These are phyloP conservation scores for Macropis europaea DNA, from an alignment of 2,888 invertebrate genomes.

Conservation along the genomic window DNA sequence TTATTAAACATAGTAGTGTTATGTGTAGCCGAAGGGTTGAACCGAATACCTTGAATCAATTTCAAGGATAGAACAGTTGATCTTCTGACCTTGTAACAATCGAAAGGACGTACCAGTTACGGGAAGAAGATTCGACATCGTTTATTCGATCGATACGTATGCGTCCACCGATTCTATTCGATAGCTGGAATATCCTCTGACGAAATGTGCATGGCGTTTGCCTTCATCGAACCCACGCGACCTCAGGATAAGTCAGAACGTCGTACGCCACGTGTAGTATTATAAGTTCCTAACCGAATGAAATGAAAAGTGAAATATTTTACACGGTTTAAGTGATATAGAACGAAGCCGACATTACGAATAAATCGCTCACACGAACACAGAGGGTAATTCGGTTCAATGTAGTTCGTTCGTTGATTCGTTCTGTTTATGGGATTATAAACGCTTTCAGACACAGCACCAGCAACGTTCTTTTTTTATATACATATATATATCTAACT, in stretches of 20 bases:
- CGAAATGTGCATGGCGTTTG: background rate
- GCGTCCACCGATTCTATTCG: slow-evolving; percentile 5
- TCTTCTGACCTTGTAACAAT: background rate
- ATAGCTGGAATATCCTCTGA: background rate
- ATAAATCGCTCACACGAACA: slow-evolving; percentile 34
- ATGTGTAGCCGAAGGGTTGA: no score
- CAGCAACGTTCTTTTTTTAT: slow-evolving; percentile 29
- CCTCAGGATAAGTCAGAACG: slow-evolving; percentile 44
- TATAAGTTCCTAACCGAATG: slow-evolving; percentile 75
- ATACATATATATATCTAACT: slow-evolving; percentile 2
- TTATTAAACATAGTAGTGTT: no score
- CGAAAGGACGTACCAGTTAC: background rate
- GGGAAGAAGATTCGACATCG: no score
- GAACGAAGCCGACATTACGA: slow-evolving; percentile 47
- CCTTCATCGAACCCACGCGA: slow-evolving; percentile 34
- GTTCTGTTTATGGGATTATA: slow-evolving; percentile 47
- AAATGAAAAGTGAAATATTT: slow-evolving; percentile 36
- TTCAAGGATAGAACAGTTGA: slow-evolving; percentile 15
- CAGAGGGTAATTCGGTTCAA: slow-evolving; percentile 36
- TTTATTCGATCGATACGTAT: background rate
- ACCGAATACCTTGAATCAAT: slow-evolving; percentile 11
- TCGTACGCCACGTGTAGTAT: slow-evolving; percentile 74
- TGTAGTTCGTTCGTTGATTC: slow-evolving; percentile 42
- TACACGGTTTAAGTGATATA: slow-evolving; percentile 45
- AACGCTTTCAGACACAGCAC: slow-evolving; percentile 31